Evolutionary conservation across 2,113 vertebrate genomes (phyloP), one percentile per base, ranked within the genome.

Genomic region (Uropsilus gracilis): DNA sequence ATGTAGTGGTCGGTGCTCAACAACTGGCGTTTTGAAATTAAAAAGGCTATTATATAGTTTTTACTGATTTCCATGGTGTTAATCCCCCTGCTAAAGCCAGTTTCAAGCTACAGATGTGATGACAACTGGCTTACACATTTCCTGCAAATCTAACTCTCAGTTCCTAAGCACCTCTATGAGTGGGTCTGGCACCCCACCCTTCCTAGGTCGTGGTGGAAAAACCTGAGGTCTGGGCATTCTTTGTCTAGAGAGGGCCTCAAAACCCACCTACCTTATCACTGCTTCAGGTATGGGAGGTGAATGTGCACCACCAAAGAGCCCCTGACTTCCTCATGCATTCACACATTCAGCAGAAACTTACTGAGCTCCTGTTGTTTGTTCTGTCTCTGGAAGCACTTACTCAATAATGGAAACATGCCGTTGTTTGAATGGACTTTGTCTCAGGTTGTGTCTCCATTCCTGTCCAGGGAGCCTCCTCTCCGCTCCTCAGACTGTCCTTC

Each of bases 391-490:
- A 83, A 90, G 26, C 42, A 48, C 55, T 86, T 55, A 13, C 8
- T 93, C 46, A 50, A 24, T 73, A 80, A 69, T 68, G 81, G 53
- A 86, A 86, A 42, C 75, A 39, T 59, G 42, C 68, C 75, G 53
- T 34, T 44, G 42, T 53, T 24, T 53, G 50, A 61, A 69, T 30
- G 42, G 50, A 37, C 61, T 81, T 76, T 44, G 55, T 55, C 80
- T 44, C 94, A 39, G 88, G 50, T 64, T 75, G 39, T 55, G 50
- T 42, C 57, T 64, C 37, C 42, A 2, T 89, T 83, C 59, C 46
- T 48, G 55, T 95, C 78, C 92, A 50, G 77, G 57, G 80, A 78
- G 66, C 34, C 24, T 46, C 48, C 20, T 80, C 85, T 59, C 84
- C 78, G 80, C 57, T 44, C 24, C 32, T 42, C 57, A 22, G 48